Conservation (phyloP, 2,888 invertebrate species). For the Volucella bombylans region DNA sequence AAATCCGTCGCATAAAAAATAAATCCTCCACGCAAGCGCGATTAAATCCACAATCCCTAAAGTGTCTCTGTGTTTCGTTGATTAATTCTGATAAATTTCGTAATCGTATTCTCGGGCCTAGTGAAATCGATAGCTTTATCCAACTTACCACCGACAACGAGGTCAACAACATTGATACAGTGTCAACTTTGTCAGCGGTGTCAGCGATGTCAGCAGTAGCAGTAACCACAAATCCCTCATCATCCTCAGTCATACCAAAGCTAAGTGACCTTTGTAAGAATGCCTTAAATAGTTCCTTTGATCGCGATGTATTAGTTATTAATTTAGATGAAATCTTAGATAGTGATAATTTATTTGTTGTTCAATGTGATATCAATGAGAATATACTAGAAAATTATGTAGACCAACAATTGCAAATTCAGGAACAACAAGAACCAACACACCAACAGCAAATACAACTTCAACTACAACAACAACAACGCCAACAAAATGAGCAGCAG, state of each 20-base stretch:
- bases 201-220: neutral
- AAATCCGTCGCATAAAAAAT: conserved; percentile 42
- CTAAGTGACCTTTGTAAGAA: conserved; percentile 83
- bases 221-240: conserved; percentile 28
- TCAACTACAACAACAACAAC: conserved; percentile 41
- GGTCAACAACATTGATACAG: conserved; percentile 22
- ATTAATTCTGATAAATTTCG: conserved; percentile 77
- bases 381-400: conserved; percentile 79
- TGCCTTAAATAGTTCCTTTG: conserved; percentile 82
- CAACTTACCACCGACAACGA: conserved; percentile 45
- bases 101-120: conserved; percentile 58
- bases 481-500: conserved; percentile 32
- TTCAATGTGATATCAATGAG: conserved; percentile 82
- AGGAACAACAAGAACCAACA: conserved; percentile 28
- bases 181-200: neutral
- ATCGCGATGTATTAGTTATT: conserved; percentile 80
- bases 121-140: conserved; percentile 53
- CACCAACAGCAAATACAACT: conserved; percentile 35
- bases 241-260: conserved; percentile 79
- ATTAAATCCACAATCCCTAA: conserved; percentile 76
- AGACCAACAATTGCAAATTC: conserved; percentile 41
- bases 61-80: conserved; percentile 75
- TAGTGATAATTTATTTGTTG: conserved; percentile 80
- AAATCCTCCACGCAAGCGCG: neutral
- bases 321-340: conserved; percentile 81